Conservation (phyloP, 2,113 vertebrate genomes). For the Sander lucioperca region DNA sequence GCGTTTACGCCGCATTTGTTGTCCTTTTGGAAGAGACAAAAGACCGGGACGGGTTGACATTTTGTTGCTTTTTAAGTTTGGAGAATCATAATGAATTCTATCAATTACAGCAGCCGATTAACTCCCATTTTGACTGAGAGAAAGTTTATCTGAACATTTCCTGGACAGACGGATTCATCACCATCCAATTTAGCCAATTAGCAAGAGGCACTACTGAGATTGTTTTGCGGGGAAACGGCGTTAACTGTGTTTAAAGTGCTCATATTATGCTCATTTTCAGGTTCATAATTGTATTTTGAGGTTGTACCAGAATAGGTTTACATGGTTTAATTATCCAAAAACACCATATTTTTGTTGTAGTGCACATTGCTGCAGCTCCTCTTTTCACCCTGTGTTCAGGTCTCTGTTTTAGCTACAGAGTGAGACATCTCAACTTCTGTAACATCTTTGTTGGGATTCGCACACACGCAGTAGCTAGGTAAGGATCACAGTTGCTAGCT, state of each 20-base stretch:
- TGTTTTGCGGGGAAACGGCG: not conserved
- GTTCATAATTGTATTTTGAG: no score
- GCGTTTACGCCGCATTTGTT: constrained; percentile 54
- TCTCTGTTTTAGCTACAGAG: no score
- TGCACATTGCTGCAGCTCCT: no score
- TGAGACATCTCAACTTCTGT: no score
- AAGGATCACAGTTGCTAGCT: no score
- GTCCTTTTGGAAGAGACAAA: constrained; percentile 32
- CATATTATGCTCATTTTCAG: no score
- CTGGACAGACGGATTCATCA: not conserved
- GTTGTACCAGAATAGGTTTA: no score
- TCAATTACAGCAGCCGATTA: not conserved
- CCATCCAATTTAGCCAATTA: not conserved
- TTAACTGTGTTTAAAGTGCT: not conserved
- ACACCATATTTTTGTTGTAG: no score
- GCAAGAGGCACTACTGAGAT: not conserved
- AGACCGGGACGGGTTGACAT: constrained; percentile 54
- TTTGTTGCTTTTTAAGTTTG: constrained; percentile 4
- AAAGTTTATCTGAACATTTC: not conserved
- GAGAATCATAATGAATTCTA: not conserved
- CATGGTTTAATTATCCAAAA: no score
- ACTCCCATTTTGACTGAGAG: not conserved
- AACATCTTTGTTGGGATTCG: no score
- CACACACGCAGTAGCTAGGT: no score
- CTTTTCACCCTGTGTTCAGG: no score